These are phyloP conservation scores for Auanema freiburgensis DNA, from an alignment of 2,888 invertebrate genomes.

Conservation along the genomic window DNA sequence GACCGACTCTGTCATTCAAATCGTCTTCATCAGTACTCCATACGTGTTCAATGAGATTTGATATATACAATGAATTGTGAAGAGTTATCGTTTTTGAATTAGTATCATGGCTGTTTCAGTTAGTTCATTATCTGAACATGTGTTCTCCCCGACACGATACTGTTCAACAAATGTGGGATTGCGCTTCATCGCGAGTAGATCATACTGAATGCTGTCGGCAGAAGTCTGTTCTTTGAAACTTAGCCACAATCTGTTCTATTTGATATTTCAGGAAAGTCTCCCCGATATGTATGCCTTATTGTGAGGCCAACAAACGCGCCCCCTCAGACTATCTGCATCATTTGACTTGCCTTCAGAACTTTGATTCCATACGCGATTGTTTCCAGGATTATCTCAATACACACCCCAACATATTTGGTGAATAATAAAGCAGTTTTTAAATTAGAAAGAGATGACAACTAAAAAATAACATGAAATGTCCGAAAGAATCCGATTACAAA, in stretches of 20 bases:
- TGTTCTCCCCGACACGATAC: conserved; percentile 55
- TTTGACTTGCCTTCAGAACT: conserved; percentile 56
- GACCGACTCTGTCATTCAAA: conserved; percentile 1
- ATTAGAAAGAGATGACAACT: too few relatives aligned
- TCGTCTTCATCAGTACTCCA: background rate
- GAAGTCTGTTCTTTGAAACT: conserved; percentile 29
- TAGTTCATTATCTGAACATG: conserved; percentile 51
- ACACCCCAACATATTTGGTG: conserved; percentile 58
- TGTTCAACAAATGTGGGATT: conserved; percentile 58
- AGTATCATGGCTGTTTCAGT: conserved; percentile 24
- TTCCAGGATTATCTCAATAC: conserved; percentile 55
- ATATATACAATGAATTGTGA: background rate
- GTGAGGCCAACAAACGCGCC: conserved; percentile 47
- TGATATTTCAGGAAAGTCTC: conserved; percentile 42
- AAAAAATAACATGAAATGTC: too few relatives aligned
- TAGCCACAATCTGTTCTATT: background rate
- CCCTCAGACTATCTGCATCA: conserved; percentile 56
- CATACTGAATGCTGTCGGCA: conserved; percentile 58
- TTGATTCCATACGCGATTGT: conserved; percentile 56
- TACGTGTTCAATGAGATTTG: background rate
- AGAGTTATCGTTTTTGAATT: background rate
- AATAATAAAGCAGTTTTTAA: conserved; percentile 24
- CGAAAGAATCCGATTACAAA: too few relatives aligned
- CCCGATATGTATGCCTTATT: conserved; percentile 53
- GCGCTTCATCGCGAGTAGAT: conserved; percentile 55